Conservation (phyloP, 2,797 vertebrate species). For the Falco concolor region DNA sequence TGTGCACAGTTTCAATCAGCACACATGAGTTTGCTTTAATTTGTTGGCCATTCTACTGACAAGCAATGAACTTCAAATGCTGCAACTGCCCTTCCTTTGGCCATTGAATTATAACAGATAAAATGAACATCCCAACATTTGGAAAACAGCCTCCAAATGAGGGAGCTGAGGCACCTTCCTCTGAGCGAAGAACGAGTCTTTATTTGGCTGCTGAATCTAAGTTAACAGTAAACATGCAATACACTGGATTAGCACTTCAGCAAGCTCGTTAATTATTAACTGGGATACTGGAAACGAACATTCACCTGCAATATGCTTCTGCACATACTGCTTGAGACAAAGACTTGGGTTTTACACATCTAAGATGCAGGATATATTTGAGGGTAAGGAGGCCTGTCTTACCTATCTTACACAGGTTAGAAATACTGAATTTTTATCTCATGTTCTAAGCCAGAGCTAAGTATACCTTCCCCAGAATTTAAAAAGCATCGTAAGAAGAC, state of each 20-base stretch:
- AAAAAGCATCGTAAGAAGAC: neutral
- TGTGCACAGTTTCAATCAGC: neutral
- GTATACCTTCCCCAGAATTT: neutral
- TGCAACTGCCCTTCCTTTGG: neutral
- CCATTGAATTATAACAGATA: neutral
- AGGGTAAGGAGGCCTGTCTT: neutral
- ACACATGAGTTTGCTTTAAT: neutral
- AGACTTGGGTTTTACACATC: neutral
- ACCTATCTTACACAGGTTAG: neutral
- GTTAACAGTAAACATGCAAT: neutral
- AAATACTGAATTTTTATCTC: neutral
- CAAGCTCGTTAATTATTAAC: neutral
- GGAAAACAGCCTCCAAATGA: neutral
- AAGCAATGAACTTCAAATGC: neutral
- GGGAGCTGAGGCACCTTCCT: neutral
- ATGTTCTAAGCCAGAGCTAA: neutral
- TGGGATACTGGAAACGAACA: neutral
- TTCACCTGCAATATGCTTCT: neutral
- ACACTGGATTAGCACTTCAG: neutral
- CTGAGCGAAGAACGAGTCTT: neutral
- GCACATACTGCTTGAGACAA: neutral
- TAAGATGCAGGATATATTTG: neutral
- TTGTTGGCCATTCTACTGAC: neutral
- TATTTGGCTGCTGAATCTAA: neutral
- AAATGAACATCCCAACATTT: neutral